Evolutionary conservation across 2,797 vertebrate genomes (phyloP).

Genomic region (Paramormyrops hopkinsi): DNA sequence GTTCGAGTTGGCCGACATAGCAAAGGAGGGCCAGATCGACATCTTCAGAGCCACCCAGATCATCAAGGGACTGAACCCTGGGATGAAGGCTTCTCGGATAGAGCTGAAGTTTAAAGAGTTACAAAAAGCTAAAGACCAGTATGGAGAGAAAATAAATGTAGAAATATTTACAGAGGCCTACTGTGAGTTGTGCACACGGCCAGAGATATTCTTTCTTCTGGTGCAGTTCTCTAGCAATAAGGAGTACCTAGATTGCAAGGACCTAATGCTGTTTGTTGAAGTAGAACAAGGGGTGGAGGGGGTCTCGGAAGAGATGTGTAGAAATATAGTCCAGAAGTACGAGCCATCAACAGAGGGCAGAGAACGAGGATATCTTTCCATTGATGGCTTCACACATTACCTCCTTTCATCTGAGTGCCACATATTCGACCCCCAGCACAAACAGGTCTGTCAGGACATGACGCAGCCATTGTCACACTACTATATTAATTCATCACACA

Average conservation of each 20-base stretch:
- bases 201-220: constrained; percentile 84
- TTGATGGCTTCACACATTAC: constrained; percentile 88
- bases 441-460: constrained; percentile 87
- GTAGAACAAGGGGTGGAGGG: constrained; percentile 86
- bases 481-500: constrained; percentile 87
- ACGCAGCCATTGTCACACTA: constrained; percentile 84
- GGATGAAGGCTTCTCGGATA: constrained; percentile 80
- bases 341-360: constrained; percentile 81
- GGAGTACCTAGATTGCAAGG: constrained; percentile 83
- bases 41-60: constrained; percentile 78
- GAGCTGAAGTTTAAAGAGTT: constrained; percentile 89
- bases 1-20: constrained; percentile 75
- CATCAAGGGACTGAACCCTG: constrained; percentile 82
- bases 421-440: constrained; percentile 87
- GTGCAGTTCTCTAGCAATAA: constrained; percentile 94
- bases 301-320: constrained; percentile 77
- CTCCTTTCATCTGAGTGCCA: constrained; percentile 86
- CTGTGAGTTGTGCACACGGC: constrained; percentile 84
- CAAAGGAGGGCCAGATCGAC: constrained; percentile 71
- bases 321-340: constrained; percentile 75
- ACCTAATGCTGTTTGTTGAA: constrained; percentile 82
- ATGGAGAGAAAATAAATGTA: constrained; percentile 66
- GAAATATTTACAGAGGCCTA: constrained; percentile 81
- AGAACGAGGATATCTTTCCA: constrained; percentile 75
- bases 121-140: constrained; percentile 76